Percentiles rank a stretch among this genome's conserved stretches.
These are phyloP conservation scores for Toxotes lorentzi DNA, from an alignment of 2,797 vertebrate species.

Conservation along the genomic window DNA sequence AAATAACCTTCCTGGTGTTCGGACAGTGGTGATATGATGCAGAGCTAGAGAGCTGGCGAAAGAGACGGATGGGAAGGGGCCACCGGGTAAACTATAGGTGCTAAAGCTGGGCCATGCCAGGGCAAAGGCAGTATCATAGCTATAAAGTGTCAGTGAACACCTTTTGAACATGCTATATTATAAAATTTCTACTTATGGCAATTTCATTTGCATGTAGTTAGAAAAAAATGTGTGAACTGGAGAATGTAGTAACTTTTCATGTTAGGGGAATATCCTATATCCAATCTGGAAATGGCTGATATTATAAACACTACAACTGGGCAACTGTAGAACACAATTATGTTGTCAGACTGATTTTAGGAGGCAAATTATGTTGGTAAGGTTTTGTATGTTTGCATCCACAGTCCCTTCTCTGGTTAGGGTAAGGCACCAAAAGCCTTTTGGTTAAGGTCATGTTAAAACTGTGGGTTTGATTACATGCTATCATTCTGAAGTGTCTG, in stretches of 20 bases:
- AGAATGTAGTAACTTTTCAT: background rate
- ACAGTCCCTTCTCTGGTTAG: background rate
- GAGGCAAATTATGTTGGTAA: background rate
- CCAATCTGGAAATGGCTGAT: background rate
- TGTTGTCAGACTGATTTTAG: background rate
- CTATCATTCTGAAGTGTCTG: background rate
- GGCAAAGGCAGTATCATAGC: constrained; percentile 31
- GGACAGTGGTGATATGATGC: constrained; percentile 63
- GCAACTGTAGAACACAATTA: background rate
- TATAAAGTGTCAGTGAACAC: background rate
- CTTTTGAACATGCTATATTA: background rate
- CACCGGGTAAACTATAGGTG: constrained; percentile 35
- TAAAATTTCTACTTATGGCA: background rate
- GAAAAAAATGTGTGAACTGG: background rate
- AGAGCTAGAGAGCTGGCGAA: constrained; percentile 50
- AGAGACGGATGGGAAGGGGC: constrained; percentile 57
- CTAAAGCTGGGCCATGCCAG: constrained; percentile 18
- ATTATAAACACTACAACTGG: background rate
- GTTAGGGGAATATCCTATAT: background rate
- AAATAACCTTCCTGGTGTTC: constrained; percentile 76
- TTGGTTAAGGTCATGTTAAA: background rate
- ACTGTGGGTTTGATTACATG: background rate
- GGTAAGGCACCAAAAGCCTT: background rate
- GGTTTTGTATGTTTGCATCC: background rate
- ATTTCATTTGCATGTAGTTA: background rate